Evolutionary conservation across 1,140 invertebrate species (phyloP).

Genomic region (Triops longicaudatus): DNA sequence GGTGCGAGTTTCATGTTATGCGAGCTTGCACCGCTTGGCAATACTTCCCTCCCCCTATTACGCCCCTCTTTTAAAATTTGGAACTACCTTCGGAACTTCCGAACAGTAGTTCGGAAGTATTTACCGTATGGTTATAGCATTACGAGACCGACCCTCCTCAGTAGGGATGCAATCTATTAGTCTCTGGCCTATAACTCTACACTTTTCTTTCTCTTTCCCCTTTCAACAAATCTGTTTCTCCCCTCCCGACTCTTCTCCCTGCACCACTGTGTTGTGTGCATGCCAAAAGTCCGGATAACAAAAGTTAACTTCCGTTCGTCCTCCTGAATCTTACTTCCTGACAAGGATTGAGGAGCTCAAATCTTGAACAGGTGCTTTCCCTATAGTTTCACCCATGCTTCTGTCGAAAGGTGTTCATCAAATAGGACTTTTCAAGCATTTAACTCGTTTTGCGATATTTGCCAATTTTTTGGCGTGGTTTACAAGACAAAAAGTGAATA

Average conservation of each 20-base stretch:
- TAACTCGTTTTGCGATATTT: no score
- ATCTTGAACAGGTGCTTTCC: neutral
- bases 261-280: neutral
- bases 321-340: constrained; percentile 7
- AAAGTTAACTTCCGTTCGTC: constrained; percentile 7
- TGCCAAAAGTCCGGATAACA: constrained; percentile 11
- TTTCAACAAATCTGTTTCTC: neutral
- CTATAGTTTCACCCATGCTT: neutral
- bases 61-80: no score
- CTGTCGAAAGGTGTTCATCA: neutral
- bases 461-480: no score
- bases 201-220: neutral
- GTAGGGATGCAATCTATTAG: neutral
- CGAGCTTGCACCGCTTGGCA: no score
- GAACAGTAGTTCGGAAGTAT: no score
- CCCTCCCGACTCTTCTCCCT: neutral
- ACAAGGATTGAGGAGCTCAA: neutral
- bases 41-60: no score
- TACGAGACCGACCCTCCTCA: neutral
- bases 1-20: no score
- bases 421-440: no score
- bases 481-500: neutral
- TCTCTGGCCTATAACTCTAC: neutral
- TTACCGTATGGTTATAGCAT: no score
- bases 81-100: no score